Conservation (phyloP, 37 sponge, comb jelly and placozoan genomes). For the Halichondria panicea region DNA sequence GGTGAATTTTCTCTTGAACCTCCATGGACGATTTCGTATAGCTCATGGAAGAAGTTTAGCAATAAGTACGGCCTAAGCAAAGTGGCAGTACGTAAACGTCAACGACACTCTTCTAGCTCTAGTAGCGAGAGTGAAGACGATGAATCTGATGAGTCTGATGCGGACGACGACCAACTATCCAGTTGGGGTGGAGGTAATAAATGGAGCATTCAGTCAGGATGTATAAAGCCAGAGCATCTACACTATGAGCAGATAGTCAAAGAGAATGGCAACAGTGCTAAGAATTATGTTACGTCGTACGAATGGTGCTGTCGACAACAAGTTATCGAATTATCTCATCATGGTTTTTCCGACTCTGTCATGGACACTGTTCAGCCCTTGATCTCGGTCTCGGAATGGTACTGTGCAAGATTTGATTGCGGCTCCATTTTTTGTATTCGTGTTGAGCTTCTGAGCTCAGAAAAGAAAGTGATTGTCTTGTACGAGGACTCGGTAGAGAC, state of each 20-base stretch:
- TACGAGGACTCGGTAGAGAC: constrained; percentile 17
- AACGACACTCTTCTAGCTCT: too few species aligned
- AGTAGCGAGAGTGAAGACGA: too few species aligned
- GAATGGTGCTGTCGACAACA: constrained; percentile 44
- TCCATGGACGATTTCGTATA: constrained; percentile 13
- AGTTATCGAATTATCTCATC: constrained; percentile 14
- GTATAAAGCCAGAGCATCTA: background rate
- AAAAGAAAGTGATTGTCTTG: background rate
- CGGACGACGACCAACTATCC: background rate
- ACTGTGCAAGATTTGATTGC: constrained; percentile 51
- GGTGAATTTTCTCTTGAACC: constrained; percentile 15
- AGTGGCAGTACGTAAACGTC: background rate
- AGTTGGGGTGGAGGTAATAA: constrained; percentile 9
- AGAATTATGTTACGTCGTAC: constrained; percentile 60
- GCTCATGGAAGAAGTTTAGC: constrained; percentile 12
- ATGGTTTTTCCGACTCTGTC: constrained; percentile 20
- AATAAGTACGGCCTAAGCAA: background rate
- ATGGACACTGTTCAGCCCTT: constrained; percentile 37
- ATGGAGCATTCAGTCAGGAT: constrained; percentile 32
- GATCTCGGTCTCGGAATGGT: constrained; percentile 62
- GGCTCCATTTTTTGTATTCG: constrained; percentile 39
- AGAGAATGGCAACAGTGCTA: constrained; percentile 28
- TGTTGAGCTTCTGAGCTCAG: constrained; percentile 33
- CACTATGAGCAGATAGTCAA: constrained; percentile 6
- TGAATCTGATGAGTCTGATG: too few species aligned